Evolutionary conservation across 2,888 invertebrate genomes (phyloP), one percentile per base, ranked within the genome.

Genomic region (Slavum lentiscoides): DNA sequence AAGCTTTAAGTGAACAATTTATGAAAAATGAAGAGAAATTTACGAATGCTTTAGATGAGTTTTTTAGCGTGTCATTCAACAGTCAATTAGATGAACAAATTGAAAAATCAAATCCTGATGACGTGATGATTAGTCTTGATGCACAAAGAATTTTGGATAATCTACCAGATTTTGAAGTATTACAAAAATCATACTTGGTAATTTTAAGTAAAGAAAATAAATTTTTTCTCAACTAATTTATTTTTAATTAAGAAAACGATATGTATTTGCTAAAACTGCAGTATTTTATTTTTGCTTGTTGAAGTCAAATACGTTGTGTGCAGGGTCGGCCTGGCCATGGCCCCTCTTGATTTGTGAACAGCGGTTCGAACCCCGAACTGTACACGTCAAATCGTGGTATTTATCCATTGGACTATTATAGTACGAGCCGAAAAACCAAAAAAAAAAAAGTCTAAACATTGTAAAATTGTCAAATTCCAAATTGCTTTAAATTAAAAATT

Each of bases 121-220:
- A 30, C 19, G 15, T 43, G 49, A 74, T 70, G 66, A 43, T 83
- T 8, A 84, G 83, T 77, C 30, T 69, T 37, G 84, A 84, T 82
- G 84, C 84, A 39, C 82, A 83, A 76, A 80, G 59, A 15, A 82
- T 84, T 64, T 82, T 84, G 30, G 82, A 83, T 68, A 82, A 49
- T 67, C 82, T 84, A 21, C 84, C 84, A 37, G 82, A 84, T 81
- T 82, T 84, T 59, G 83, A 83, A 23, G 84, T 83, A 64, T 82
- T 84, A 82, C 83, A 83, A 74, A 84, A 84, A 77, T 82, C 83
- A 23, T 84, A 84, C 68, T 83, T 84, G 58, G 83, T 82, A 68
- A 82, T 83, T 69, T 82, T 82, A 67, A 66, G 64, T 43, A 80
- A 66, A 72, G 70, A 23, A 67, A 75, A 21, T 72, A 67, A 75